Base-by-base conservation (phyloP, 2,888 invertebrate genomes). In the Apamea anceps region DNA sequence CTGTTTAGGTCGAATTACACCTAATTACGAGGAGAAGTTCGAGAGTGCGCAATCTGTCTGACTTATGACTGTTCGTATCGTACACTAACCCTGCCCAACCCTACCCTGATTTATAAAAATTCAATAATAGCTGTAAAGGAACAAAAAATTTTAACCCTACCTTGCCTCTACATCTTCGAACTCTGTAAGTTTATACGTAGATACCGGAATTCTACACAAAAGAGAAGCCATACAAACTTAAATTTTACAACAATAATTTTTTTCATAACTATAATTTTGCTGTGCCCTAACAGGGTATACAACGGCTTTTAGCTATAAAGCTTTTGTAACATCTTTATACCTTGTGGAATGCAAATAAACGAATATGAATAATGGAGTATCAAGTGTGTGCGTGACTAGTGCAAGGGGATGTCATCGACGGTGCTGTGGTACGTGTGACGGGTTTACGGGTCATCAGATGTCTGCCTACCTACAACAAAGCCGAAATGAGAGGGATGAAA, bases 311-410 rank as follows among this genome's bases (percentile, higher is more conserved):
- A 32, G 32, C 32, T 32, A 32, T 2, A 32, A 32, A 2, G 32
- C 32, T 3, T 32, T 32, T 32, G 32, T 32, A 32, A 32, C 32
- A 32, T 32, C 32, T 32, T 32, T 32, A 32, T 32, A 32, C 32
- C 32, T 32, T 32, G 32, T 32, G 2, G 2, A 32, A 32, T 32
- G 32, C 32, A 32, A 32, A 32, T 2, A 32, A 32, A 32, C 32
- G 32, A 32, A 32, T 32, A 32, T 32, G 32, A 32, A 32, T 32
- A 18, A 42, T 42, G 8, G 13, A 21, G 4, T 25, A 77, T 32
- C 45, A n/a, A 51, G 45, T 65, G 32, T 80, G 45, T 71, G 71
- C 45, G 37, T 66, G n/a, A 48, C 12, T n/a, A 25, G 18, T 48
- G 7, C 28, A 1, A 66, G 18, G 25, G 60, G 1, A 15, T 28